Conservation (phyloP, 1,140 invertebrate species). For the Caerostris darwini region DNA sequence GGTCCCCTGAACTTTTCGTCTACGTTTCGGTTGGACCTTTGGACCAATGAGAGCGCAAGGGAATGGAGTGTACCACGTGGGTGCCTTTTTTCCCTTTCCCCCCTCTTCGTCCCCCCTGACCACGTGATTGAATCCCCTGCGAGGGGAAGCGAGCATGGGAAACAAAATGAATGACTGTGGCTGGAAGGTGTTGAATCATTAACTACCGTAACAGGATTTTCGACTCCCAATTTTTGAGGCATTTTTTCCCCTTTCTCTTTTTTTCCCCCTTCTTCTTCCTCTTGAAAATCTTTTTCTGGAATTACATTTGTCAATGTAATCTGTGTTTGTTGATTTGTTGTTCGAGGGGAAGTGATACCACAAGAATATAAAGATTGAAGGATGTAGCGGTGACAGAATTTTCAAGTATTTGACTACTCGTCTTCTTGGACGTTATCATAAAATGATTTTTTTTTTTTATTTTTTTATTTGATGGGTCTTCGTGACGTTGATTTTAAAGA, state of each 20-base stretch:
- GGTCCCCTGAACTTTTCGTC: slow-evolving; percentile 55
- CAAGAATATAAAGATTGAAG: background rate
- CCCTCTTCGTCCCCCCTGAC: background rate
- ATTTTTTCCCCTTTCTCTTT: slow-evolving; percentile 40
- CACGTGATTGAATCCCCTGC: slow-evolving; percentile 67
- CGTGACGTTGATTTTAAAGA: too few relatives aligned
- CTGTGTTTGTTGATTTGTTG: slow-evolving; percentile 52
- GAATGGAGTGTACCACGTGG: slow-evolving; percentile 67
- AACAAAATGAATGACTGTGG: slow-evolving; percentile 77
- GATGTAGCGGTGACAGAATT: too few relatives aligned
- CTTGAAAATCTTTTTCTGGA: background rate
- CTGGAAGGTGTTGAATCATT: slow-evolving; percentile 77
- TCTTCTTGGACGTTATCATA: too few relatives aligned
- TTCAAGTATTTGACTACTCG: too few relatives aligned
- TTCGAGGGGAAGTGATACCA: background rate
- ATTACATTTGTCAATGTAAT: slow-evolving; percentile 55
- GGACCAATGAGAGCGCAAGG: slow-evolving; percentile 54
- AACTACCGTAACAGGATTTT: slow-evolving; percentile 78
- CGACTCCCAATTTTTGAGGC: slow-evolving; percentile 76
- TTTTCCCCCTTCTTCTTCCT: background rate
- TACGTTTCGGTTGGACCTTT: slow-evolving; percentile 33
- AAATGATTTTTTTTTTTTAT: too few relatives aligned
- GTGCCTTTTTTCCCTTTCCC: background rate
- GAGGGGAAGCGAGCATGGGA: slow-evolving; percentile 31
- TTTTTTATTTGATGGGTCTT: too few relatives aligned